Conservation (phyloP, 2,797 vertebrate species). For the Sciurus vulgaris region DNA sequence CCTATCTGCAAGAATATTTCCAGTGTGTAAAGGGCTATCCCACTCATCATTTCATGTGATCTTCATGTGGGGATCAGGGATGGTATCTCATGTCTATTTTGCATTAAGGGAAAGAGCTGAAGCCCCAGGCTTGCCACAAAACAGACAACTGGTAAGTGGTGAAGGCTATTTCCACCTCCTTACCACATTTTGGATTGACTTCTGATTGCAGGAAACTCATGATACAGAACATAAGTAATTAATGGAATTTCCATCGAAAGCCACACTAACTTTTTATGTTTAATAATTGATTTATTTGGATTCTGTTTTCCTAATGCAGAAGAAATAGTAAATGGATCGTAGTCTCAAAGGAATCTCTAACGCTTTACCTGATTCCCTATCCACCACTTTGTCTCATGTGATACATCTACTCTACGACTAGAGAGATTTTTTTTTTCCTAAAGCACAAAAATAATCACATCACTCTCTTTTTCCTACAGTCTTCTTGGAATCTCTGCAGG, state of each 20-base stretch:
- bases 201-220: neutral
- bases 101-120: neutral
- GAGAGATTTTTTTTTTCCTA: neutral
- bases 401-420: neutral
- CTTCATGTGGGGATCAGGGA: neutral
- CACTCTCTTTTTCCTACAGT: neutral
- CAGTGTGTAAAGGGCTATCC: neutral
- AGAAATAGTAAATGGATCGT: neutral
- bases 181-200: neutral
- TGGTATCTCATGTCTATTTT: neutral
- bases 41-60: neutral
- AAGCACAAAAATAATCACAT: neutral
- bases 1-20: neutral
- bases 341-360: neutral
- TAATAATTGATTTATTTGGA: neutral
- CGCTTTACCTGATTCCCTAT: neutral
- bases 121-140: neutral
- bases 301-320: conserved; percentile 28
- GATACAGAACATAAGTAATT: neutral
- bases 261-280: neutral
- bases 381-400: neutral
- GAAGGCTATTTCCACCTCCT: neutral
- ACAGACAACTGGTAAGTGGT: neutral
- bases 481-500: neutral
- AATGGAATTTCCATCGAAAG: neutral